These are phyloP conservation scores for Zootermopsis nevadensis DNA, from an alignment of 2,888 invertebrate species.

Conservation along the genomic window DNA sequence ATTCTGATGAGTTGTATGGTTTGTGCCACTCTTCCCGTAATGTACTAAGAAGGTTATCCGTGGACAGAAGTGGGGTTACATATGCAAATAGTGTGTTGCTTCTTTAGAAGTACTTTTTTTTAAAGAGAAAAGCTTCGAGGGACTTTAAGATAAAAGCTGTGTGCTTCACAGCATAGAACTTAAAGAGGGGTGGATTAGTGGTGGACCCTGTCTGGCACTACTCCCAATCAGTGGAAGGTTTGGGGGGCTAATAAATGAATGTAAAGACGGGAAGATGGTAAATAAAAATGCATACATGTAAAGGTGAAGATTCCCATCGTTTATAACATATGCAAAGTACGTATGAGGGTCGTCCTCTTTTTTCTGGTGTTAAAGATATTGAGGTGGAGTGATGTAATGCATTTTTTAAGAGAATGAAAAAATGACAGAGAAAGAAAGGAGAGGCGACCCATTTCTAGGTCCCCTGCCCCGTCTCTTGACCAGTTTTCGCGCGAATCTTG, in stretches of 20 bases:
- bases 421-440: slow-evolving; percentile 15
- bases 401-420: slow-evolving; percentile 42
- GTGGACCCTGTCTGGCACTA: slow-evolving; percentile 38
- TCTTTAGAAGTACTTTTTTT: slow-evolving; percentile 40
- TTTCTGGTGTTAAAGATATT: slow-evolving; percentile 23
- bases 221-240: slow-evolving; percentile 36
- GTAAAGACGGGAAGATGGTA: slow-evolving; percentile 32
- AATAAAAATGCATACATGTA: neutral
- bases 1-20: neutral
- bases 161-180: slow-evolving; percentile 26
- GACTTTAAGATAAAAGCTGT: slow-evolving; percentile 49
- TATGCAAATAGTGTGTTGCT: slow-evolving; percentile 50
- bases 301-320: slow-evolving; percentile 31
- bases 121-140: slow-evolving; percentile 43
- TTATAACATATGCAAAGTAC: slow-evolving; percentile 40
- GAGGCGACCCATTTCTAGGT: neutral
- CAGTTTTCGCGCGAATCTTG: neutral
- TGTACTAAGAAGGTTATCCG: neutral
- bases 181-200: slow-evolving; percentile 50
- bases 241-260: slow-evolving; percentile 27
- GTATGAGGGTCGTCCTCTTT: slow-evolving; percentile 24
- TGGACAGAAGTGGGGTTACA: slow-evolving; percentile 45
- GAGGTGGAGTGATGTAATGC: slow-evolving; percentile 6
- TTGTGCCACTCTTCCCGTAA: slow-evolving; percentile 11
- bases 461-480: neutral